phyloP scores from a whole-genome alignment of 1,140 invertebrate species.

The Drosophila biarmipes region DNA sequence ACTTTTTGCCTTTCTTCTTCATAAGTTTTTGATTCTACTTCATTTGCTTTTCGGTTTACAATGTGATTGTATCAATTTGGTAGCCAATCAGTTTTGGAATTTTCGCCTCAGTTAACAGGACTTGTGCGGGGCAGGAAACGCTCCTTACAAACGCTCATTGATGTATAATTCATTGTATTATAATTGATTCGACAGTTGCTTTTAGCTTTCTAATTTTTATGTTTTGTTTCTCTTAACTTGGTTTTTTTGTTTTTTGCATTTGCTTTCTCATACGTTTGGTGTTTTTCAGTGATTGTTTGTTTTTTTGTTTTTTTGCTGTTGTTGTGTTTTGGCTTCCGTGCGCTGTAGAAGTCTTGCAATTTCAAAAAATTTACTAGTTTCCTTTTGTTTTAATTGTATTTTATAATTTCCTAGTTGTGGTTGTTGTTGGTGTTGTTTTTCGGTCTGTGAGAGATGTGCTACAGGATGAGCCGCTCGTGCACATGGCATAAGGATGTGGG shows the following conservation, averaged over 20 bases:
- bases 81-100: conserved; percentile 50
- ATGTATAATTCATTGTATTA: conserved; percentile 48
- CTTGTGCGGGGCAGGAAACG: conserved; percentile 47
- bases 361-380: conserved; percentile 76
- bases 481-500: conserved; percentile 26
- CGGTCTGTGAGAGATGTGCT: conserved; percentile 52
- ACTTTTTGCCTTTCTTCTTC: conserved; percentile 27
- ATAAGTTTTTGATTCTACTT: conserved; percentile 37
- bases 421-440: conserved; percentile 39
- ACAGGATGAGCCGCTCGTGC: conserved; percentile 33
- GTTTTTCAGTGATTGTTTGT: conserved; percentile 30
- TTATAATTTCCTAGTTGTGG: conserved; percentile 80
- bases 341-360: conserved; percentile 67
- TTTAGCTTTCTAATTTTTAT: conserved; percentile 33
- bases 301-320: conserved; percentile 22
- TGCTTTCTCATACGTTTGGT: conserved; percentile 37
- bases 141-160: conserved; percentile 44
- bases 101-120: conserved; percentile 37
- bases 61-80: conserved; percentile 48
- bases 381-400: conserved; percentile 66
- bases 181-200: conserved; percentile 32
- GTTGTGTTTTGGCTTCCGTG: conserved; percentile 45
- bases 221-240: conserved; percentile 15
- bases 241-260: conserved; percentile 20
- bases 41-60: conserved; percentile 46